Evolutionary conservation across 1,140 invertebrate genomes (phyloP), one percentile per base, ranked within the genome.

Genomic region (Arctopsyche grandis): DNA sequence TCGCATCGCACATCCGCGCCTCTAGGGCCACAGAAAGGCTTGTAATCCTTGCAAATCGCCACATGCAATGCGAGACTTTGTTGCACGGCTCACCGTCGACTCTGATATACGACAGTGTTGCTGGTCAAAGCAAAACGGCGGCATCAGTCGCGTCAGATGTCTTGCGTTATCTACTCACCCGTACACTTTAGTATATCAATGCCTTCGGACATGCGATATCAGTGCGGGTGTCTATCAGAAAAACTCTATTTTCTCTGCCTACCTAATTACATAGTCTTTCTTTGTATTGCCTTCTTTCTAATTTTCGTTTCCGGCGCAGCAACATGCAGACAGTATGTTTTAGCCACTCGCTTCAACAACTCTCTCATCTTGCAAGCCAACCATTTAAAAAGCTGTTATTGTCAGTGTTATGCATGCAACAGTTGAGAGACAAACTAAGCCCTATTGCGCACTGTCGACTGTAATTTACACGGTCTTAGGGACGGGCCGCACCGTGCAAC

Each of bases 61-160:
- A 38, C 16, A 19, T 21, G 9, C 19, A 60, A 60, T 60, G 7
- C 16, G 19, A 60, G 19, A 60, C 19, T 60, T 21, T 9, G 10
- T 24, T 46, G 10, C 48, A 22, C 24, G 22, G 10, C 7, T 66
- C 10, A 66, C 29, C 12, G 26, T 21, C 21, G 69, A n/a, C 16
- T 76, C 63, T 76, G 74, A 19, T 44, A 43, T 19, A 56, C 24
- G 63, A 73, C 48, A 71, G 38, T 76, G 74, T 63, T 63, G 77
- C 71, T 74, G 77, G 77, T 81, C 80, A 81, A 81, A 75, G 66
- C 58, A 12, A 52, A 52, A 14, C 83, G 78, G 84, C 84, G 85
- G 84, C 84, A 85, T 89, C 87, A 89, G 88, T 89, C 86, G 85
- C 88, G 88, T 88, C 88, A 88, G 87, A 88, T 89, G 88, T 89